These are phyloP conservation scores for Branchinecta sandiegonensis DNA, from an alignment of 2,888 invertebrate genomes.

Conservation along the genomic window DNA sequence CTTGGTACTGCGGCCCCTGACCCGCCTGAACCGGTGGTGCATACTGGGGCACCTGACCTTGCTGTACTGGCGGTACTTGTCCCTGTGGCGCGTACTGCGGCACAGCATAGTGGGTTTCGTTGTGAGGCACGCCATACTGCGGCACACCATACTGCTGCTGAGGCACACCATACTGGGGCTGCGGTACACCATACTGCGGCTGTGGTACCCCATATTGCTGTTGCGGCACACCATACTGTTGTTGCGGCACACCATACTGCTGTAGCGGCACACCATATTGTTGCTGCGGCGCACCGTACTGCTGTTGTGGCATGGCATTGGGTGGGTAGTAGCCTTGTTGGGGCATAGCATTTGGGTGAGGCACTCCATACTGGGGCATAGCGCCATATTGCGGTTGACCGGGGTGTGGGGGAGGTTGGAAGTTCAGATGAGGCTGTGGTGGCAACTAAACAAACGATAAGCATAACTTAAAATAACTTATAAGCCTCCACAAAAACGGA, in stretches of 20 bases:
- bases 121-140: slow-evolving; percentile 8
- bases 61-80: slow-evolving; percentile 28
- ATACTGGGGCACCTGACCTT: slow-evolving; percentile 23
- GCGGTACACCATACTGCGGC: slow-evolving; percentile 19
- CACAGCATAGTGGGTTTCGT: neutral
- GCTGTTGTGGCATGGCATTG: slow-evolving; percentile 16
- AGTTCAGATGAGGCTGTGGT: slow-evolving; percentile 22
- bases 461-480: neutral
- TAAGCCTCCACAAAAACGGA: slow-evolving; percentile 7
- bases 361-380: slow-evolving; percentile 12
- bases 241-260: slow-evolving; percentile 19
- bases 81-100: slow-evolving; percentile 26
- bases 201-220: slow-evolving; percentile 13
- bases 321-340: slow-evolving; percentile 19
- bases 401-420: slow-evolving; percentile 5
- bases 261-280: slow-evolving; percentile 14
- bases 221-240: slow-evolving; percentile 18
- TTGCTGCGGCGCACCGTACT: slow-evolving; percentile 16
- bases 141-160: slow-evolving; percentile 18
- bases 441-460: slow-evolving; percentile 23
- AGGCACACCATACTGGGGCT: slow-evolving; percentile 18
- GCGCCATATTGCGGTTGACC: neutral
- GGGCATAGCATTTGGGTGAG: slow-evolving; percentile 19
- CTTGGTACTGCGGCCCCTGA: slow-evolving; percentile 27
- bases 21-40: slow-evolving; percentile 18